Percentiles rank a stretch among this genome's conserved stretches.
Evolutionary conservation across 2,797 vertebrate species (phyloP).

Genomic region (Rhadinocentrus ornatus): DNA sequence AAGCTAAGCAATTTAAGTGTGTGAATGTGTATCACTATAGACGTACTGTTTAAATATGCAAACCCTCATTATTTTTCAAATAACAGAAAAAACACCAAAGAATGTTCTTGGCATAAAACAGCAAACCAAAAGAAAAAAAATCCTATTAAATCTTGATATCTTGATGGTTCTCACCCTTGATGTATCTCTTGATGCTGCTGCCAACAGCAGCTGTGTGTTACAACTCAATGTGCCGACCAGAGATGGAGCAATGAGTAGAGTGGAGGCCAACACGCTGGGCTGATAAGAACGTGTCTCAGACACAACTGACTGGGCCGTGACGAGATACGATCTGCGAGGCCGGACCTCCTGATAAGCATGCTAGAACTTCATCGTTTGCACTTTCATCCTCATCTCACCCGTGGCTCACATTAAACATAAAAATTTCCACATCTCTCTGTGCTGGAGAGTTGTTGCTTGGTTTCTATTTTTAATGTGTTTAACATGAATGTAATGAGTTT

Average conservation of each 20-base stretch:
- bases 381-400: conserved; percentile 31
- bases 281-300: conserved; percentile 47
- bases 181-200: conserved; percentile 52
- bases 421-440: conserved; percentile 54
- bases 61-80: conserved; percentile 26
- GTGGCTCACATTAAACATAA: background rate
- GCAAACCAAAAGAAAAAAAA: background rate
- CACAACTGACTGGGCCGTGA: background rate
- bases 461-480: conserved; percentile 30
- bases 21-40: background rate
- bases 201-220: conserved; percentile 52
- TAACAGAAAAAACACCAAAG: conserved; percentile 28
- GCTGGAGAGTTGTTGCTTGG: conserved; percentile 41
- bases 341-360: conserved; percentile 36
- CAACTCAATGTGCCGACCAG: conserved; percentile 41
- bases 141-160: conserved; percentile 39
- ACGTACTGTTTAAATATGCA: background rate
- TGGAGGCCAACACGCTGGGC: conserved; percentile 2
- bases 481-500: background rate
- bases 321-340: conserved; percentile 39
- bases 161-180: conserved; percentile 48
- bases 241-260: conserved; percentile 40
- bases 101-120: conserved; percentile 24
- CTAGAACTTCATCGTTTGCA: conserved; percentile 51
- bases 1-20: conserved; percentile 7